Percentiles rank a stretch among this genome's conserved stretches.
Conservation (phyloP, 2,113 vertebrate species). For the Triplophysa dalaica region DNA sequence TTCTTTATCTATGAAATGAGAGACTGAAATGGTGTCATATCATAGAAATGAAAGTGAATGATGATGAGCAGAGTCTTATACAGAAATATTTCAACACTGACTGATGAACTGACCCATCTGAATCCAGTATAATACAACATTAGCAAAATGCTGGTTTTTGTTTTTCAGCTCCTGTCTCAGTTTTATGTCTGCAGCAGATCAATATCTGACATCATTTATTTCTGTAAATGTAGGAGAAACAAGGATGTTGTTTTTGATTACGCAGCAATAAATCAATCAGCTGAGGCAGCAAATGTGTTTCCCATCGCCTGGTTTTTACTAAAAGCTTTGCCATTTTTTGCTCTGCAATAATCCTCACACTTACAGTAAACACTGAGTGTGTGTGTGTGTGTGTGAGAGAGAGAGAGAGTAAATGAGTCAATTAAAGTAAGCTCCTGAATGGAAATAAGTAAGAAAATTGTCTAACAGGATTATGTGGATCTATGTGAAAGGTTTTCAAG, state of each 20-base stretch:
- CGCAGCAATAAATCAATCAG: conserved; percentile 62
- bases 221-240: neutral
- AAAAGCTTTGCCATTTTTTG: conserved; percentile 74
- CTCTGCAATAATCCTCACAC: conserved; percentile 20
- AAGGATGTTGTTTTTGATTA: conserved; percentile 47
- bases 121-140: neutral
- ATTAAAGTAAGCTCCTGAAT: neutral
- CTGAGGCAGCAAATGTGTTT: conserved; percentile 68
- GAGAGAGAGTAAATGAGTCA: neutral
- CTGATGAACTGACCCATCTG: neutral
- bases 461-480: conserved; percentile 49
- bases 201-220: neutral
- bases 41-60: neutral
- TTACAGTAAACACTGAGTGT: conserved; percentile 22
- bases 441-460: conserved; percentile 30
- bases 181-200: neutral
- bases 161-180: neutral
- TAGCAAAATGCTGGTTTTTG: neutral
- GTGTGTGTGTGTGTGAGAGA: neutral
- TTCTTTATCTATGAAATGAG: neutral
- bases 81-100: neutral
- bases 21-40: no score
- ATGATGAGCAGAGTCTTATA: neutral
- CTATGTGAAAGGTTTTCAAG: conserved; percentile 38
- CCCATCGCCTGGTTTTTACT: conserved; percentile 65